Conservation (phyloP, 2,113 vertebrate genomes). For the Excalfactoria chinensis region DNA sequence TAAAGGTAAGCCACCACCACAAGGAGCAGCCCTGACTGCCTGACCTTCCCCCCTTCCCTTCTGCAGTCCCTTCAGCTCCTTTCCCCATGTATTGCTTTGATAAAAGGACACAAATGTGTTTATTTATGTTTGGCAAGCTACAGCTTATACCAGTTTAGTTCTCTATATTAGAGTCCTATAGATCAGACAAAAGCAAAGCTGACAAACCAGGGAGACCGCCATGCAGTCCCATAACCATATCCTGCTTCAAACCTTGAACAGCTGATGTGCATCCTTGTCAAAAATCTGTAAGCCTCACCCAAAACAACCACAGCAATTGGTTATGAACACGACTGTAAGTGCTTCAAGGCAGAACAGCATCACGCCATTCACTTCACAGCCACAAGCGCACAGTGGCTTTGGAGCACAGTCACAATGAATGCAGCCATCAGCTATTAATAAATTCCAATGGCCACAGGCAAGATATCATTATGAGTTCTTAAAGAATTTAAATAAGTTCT, state of each 20-base stretch:
- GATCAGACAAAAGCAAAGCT: neutral
- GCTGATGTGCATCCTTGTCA: neutral
- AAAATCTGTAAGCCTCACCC: neutral
- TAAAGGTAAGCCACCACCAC: neutral
- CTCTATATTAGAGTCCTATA: neutral
- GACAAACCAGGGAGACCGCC: neutral
- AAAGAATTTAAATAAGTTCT: neutral
- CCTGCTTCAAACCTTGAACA: neutral
- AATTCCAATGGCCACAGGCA: neutral
- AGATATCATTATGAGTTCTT: neutral
- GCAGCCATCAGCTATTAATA: neutral
- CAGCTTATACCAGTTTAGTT: neutral
- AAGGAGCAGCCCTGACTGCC: neutral
- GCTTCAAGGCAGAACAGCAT: neutral
- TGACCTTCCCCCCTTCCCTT: neutral
- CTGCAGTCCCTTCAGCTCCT: neutral
- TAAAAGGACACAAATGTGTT: neutral
- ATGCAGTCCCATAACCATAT: neutral
- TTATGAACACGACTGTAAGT: neutral
- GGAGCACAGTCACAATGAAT: neutral
- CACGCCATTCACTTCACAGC: neutral
- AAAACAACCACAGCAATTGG: neutral
- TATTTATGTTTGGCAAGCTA: neutral
- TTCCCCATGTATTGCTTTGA: neutral
- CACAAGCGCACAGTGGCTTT: neutral